These are phyloP conservation scores for Cerastis leucographa DNA, from an alignment of 2,888 invertebrate genomes.

Conservation along the genomic window DNA sequence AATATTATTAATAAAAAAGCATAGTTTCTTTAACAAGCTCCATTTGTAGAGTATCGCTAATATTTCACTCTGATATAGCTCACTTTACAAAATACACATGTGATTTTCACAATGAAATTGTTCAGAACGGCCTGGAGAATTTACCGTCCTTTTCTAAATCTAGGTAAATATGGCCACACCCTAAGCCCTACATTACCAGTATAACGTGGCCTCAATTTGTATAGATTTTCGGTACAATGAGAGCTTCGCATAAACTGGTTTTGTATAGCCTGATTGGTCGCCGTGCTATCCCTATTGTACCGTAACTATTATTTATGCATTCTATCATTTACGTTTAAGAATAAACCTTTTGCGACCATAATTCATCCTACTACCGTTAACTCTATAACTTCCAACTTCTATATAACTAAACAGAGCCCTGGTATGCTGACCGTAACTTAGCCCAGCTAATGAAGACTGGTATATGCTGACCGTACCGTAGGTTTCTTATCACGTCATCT, in stretches of 20 bases:
- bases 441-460: conserved; percentile 19
- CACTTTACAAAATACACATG: neutral
- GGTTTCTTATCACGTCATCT: conserved; percentile 50
- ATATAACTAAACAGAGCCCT: conserved; percentile 20
- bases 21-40: neutral
- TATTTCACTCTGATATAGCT: neutral
- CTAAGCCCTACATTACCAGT: no score
- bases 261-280: no score
- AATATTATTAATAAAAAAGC: no score
- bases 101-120: neutral
- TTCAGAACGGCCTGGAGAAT: neutral
- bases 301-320: conserved; percentile 29
- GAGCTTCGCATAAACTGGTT: no score
- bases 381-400: neutral
- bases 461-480: conserved; percentile 30
- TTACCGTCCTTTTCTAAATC: conserved; percentile 3
- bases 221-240: no score
- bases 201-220: no score
- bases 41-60: neutral
- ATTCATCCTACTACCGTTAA: conserved; percentile 32
- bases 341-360: conserved; percentile 16
- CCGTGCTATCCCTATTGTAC: neutral
- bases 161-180: no score
- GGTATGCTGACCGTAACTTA: neutral
- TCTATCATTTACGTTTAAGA: conserved; percentile 2